Percentiles rank a stretch among this genome's conserved stretches.
phyloP scores from a whole-genome alignment of 2,113 vertebrate genomes.

The Trematocara variabile region DNA sequence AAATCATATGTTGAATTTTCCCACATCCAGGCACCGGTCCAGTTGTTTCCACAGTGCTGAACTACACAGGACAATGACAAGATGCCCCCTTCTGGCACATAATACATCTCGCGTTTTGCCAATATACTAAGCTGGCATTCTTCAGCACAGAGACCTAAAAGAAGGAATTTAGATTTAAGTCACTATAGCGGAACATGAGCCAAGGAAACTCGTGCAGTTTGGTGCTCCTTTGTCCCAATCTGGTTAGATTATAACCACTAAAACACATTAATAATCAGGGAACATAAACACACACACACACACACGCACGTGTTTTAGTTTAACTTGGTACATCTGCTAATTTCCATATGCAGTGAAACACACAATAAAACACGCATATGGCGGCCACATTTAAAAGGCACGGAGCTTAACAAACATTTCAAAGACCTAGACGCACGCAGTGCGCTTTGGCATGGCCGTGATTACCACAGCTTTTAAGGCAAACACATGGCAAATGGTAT shows the following conservation, averaged over 20 bases:
- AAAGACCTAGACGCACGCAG: not conserved
- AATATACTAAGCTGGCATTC: not conserved
- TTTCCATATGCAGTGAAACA: not conserved
- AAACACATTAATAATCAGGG: not conserved
- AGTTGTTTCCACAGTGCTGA: conserved; percentile 50
- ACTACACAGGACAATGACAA: conserved; percentile 54
- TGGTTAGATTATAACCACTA: not conserved
- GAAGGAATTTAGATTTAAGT: not conserved
- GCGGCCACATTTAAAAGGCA: not conserved
- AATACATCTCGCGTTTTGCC: not conserved
- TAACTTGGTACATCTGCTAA: not conserved
- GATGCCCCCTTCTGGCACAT: conserved; percentile 20
- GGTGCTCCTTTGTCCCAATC: not conserved
- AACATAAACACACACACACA: not conserved
- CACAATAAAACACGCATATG: not conserved
- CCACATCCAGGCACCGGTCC: conserved; percentile 47
- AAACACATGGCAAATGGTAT: not conserved
- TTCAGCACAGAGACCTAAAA: conserved; percentile 25
- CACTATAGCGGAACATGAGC: not conserved
- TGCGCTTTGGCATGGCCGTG: not conserved
- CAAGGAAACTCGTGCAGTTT: not conserved
- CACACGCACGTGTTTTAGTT: not conserved
- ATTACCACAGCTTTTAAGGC: not conserved
- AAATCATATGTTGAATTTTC: not conserved
- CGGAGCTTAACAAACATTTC: not conserved